Percentiles rank a stretch among this genome's conserved stretches.
Conservation (phyloP, 2,888 invertebrate species). For the Panopea generosa region DNA sequence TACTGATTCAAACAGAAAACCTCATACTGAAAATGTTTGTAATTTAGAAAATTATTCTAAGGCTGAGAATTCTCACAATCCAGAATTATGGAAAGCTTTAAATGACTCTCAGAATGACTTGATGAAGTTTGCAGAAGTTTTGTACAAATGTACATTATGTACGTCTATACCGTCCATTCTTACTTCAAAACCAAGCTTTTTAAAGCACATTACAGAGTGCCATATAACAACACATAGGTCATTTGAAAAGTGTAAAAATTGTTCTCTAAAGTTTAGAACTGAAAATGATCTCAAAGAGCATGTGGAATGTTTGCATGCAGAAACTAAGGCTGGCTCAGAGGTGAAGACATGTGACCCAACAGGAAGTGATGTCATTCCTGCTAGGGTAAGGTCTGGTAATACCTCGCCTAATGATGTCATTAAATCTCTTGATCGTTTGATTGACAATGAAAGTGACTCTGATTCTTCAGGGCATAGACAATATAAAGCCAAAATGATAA, state of each 20-base stretch:
- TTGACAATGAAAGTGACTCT: conserved; percentile 62
- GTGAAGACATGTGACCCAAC: conserved; percentile 44
- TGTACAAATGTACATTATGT: conserved; percentile 80
- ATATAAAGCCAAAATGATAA: conserved; percentile 38
- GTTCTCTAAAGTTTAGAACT: conserved; percentile 72
- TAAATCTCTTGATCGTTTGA: conserved; percentile 27
- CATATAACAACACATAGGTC: conserved; percentile 64
- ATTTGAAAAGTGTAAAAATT: conserved; percentile 62
- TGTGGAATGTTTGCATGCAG: conserved; percentile 55
- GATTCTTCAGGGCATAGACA: conserved; percentile 58
- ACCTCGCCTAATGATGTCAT: conserved; percentile 18
- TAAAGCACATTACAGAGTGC: conserved; percentile 69
- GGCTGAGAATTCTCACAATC: conserved; percentile 4
- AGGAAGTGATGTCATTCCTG: conserved; percentile 51
- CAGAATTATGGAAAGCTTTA: conserved; percentile 2
- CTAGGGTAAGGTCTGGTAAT: background rate
- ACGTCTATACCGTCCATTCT: conserved; percentile 75
- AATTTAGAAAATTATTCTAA: background rate
- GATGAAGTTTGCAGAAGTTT: conserved; percentile 75
- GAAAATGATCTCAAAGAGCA: conserved; percentile 72
- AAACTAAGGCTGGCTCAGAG: conserved; percentile 24
- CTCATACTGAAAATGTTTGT: no score
- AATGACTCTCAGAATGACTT: conserved; percentile 36
- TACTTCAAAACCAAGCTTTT: conserved; percentile 74
- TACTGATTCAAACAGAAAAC: no score